Evolutionary conservation across 2,888 invertebrate genomes (phyloP).

Genomic region (Mesorhabditis sp.): DNA sequence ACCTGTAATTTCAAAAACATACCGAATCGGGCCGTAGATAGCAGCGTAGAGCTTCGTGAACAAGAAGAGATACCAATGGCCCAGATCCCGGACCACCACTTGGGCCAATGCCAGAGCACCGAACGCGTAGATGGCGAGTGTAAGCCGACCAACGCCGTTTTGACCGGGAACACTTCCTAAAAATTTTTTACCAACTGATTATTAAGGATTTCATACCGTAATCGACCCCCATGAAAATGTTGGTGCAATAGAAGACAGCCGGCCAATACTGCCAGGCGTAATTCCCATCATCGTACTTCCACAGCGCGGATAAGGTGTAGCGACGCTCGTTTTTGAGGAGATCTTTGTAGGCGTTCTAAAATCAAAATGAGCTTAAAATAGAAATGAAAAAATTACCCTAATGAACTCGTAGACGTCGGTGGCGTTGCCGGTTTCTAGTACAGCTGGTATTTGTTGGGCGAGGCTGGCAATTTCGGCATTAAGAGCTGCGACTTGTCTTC

Average conservation of each 20-base stretch:
- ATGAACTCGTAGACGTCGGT: background rate
- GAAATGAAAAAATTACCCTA: background rate
- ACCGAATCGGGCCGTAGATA: background rate
- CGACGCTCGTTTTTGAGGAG: background rate
- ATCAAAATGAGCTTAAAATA: background rate
- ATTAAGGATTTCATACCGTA: background rate
- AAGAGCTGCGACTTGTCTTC: background rate
- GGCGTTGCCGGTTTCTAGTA: background rate
- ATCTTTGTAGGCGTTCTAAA: background rate
- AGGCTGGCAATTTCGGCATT: background rate
- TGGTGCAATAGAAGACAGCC: background rate
- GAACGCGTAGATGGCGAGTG: background rate
- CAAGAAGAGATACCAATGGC: constrained; percentile 6
- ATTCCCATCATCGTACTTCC: constrained; percentile 1
- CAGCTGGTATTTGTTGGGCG: background rate
- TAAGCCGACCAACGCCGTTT: constrained; percentile 2
- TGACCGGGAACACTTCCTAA: constrained; percentile 4
- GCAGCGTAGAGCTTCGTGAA: constrained; percentile 1
- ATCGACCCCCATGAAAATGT: background rate
- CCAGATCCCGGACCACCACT: background rate
- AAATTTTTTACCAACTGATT: background rate
- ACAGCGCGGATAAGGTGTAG: background rate
- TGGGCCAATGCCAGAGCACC: background rate
- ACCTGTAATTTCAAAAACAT: background rate
- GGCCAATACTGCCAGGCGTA: constrained; percentile 6